A percentile compares a stretch with the other conserved stretches of the same genome.
phyloP scores from a whole-genome alignment of 2,888 invertebrate genomes.

The Melieria omissa region DNA sequence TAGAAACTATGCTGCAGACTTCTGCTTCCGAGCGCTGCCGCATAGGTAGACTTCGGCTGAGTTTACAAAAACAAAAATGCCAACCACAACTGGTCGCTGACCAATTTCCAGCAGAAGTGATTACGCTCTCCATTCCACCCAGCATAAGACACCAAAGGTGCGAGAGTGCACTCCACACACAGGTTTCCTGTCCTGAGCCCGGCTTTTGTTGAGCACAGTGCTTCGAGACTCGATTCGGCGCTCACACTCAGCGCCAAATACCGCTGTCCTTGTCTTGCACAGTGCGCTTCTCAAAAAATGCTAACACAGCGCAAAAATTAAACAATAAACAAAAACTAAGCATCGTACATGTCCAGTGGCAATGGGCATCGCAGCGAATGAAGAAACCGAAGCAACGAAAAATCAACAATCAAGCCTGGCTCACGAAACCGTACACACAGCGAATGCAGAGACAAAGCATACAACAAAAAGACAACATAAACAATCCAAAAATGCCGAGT shows the following conservation, averaged over 20 bases:
- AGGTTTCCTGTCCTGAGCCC: slow-evolving; percentile 4
- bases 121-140: no score
- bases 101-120: not conserved
- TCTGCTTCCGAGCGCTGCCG: slow-evolving; percentile 7
- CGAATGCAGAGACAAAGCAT: slow-evolving; percentile 25
- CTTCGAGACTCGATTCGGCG: slow-evolving; percentile 11
- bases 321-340: slow-evolving; percentile 1
- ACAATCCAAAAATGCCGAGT: slow-evolving; percentile 37
- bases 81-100: not conserved
- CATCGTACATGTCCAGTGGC: not conserved
- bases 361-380: not conserved
- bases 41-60: not conserved
- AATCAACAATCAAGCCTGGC: slow-evolving; percentile 3
- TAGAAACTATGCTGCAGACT: no score
- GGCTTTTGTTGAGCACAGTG: slow-evolving; percentile 1
- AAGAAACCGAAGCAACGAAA: not conserved
- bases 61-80: not conserved
- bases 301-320: slow-evolving; percentile 25
- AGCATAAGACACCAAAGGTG: not conserved
- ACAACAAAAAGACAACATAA: slow-evolving; percentile 27
- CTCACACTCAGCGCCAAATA: not conserved
- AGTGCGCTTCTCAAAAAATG: slow-evolving; percentile 25
- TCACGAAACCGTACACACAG: not conserved
- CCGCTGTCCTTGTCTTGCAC: not conserved
- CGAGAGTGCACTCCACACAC: slow-evolving; percentile 16